Evolutionary conservation across 2,888 invertebrate species (phyloP).

Genomic region (Drosophila pegasa): DNA sequence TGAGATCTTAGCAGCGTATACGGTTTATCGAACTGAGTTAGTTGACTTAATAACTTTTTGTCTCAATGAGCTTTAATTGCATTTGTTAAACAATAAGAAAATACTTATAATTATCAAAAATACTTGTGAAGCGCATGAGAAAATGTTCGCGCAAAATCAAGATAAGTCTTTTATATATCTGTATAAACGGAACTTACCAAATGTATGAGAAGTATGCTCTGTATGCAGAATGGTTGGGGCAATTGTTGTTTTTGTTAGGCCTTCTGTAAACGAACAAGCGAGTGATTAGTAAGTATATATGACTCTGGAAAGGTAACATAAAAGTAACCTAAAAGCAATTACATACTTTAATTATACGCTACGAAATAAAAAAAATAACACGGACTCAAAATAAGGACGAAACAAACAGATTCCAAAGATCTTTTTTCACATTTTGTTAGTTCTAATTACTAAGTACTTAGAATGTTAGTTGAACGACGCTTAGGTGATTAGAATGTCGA

Average conservation of each 20-base stretch:
- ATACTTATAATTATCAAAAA: slow-evolving; percentile 21
- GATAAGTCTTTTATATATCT: slow-evolving; percentile 9
- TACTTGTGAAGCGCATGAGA: slow-evolving; percentile 54
- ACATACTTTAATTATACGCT: slow-evolving; percentile 58
- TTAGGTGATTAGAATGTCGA: slow-evolving; percentile 41
- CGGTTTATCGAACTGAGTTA: slow-evolving; percentile 20
- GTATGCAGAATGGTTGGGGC: slow-evolving; percentile 51
- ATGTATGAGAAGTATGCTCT: slow-evolving; percentile 37
- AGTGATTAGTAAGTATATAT: slow-evolving; percentile 23
- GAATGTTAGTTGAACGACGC: slow-evolving; percentile 67
- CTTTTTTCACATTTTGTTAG: slow-evolving; percentile 56
- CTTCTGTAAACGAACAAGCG: slow-evolving; percentile 67
- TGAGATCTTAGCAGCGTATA: slow-evolving; percentile 41
- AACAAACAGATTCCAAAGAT: slow-evolving; percentile 64
- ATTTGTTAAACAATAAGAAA: slow-evolving; percentile 58
- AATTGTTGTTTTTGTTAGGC: slow-evolving; percentile 62
- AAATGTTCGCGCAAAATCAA: slow-evolving; percentile 52
- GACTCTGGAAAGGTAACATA: slow-evolving; percentile 33
- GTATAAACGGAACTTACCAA: slow-evolving; percentile 49
- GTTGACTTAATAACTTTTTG: slow-evolving; percentile 37
- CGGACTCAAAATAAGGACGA: slow-evolving; percentile 54
- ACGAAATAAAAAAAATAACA: slow-evolving; percentile 59
- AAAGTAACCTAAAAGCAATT: slow-evolving; percentile 59
- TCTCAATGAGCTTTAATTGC: slow-evolving; percentile 78
- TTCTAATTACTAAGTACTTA: slow-evolving; percentile 46